phyloP scores from a whole-genome alignment of 2,888 invertebrate genomes.

The Cryptocephalus moraei region DNA sequence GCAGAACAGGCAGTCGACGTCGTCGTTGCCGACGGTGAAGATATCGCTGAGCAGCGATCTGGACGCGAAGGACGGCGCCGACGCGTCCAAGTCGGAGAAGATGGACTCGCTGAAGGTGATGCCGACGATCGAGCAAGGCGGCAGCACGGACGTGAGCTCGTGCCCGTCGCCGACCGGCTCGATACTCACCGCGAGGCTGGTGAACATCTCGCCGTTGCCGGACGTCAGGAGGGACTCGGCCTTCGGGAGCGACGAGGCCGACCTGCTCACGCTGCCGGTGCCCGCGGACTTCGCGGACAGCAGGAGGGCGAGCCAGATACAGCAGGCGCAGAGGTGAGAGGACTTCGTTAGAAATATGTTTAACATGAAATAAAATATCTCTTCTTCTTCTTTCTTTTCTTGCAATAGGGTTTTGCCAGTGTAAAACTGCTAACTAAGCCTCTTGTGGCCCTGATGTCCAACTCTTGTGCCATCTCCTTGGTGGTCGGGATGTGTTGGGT shows the following conservation, averaged over 20 bases:
- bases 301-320: constrained; percentile 51
- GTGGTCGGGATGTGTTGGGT: too few species aligned
- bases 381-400: too few species aligned
- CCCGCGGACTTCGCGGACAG: constrained; percentile 79
- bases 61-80: constrained; percentile 17
- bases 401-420: too few species aligned
- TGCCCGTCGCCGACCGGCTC: constrained; percentile 44
- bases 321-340: constrained; percentile 17
- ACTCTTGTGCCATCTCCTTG: too few species aligned
- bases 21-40: constrained; percentile 29
- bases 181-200: constrained; percentile 39
- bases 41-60: constrained; percentile 30
- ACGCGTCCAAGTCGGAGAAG: constrained; percentile 16
- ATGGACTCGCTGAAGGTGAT: constrained; percentile 35
- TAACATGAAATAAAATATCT: too few species aligned
- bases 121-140: constrained; percentile 37
- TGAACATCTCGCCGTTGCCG: constrained; percentile 57
- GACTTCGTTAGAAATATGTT: too few species aligned
- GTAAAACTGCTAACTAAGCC: too few species aligned
- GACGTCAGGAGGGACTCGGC: constrained; percentile 53
- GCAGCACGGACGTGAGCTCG: constrained; percentile 37
- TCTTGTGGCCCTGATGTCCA: too few species aligned
- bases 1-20: constrained; percentile 30
- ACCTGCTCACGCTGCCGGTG: constrained; percentile 52
- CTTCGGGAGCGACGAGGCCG: constrained; percentile 36